Conservation (phyloP, 2,888 invertebrate species). For the Caenorhabditis plicata region DNA sequence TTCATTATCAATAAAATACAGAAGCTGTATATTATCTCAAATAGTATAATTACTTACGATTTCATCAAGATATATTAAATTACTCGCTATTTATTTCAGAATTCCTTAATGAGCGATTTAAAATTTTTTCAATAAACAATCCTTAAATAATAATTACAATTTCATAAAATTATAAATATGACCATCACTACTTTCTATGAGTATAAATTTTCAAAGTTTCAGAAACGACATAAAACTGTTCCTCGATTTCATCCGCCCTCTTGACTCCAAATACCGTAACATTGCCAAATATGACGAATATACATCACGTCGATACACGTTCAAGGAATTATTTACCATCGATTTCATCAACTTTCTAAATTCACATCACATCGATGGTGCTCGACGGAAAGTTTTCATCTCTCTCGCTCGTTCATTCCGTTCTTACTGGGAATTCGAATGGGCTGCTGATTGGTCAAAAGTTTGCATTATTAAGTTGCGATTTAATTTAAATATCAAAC, state of each 20-base stretch:
- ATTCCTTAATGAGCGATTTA: too few relatives aligned
- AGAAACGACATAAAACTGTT: conserved; percentile 40
- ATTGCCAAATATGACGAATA: conserved; percentile 45
- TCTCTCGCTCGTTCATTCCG: conserved; percentile 51
- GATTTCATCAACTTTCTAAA: conserved; percentile 41
- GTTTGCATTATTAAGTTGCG: neutral
- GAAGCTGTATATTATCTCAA: too few relatives aligned
- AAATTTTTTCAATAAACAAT: too few relatives aligned
- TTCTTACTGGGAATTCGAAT: conserved; percentile 61
- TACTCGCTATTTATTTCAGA: too few relatives aligned
- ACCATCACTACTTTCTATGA: too few relatives aligned
- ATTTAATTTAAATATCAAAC: neutral
- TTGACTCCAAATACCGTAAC: conserved; percentile 41
- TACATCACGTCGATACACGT: conserved; percentile 35
- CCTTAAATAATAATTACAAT: too few relatives aligned
- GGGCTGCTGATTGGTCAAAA: conserved; percentile 58
- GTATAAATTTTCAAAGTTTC: too few relatives aligned
- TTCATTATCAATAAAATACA: too few relatives aligned
- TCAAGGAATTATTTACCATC: conserved; percentile 38
- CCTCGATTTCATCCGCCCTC: conserved; percentile 37
- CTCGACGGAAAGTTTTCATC: conserved; percentile 45
- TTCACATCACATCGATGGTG: conserved; percentile 32
- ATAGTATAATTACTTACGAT: too few relatives aligned
- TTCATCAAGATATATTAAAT: too few relatives aligned
- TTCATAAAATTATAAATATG: too few relatives aligned